Conservation (phyloP, 2,888 invertebrate species). For the Zhuqinia jingwanae region DNA sequence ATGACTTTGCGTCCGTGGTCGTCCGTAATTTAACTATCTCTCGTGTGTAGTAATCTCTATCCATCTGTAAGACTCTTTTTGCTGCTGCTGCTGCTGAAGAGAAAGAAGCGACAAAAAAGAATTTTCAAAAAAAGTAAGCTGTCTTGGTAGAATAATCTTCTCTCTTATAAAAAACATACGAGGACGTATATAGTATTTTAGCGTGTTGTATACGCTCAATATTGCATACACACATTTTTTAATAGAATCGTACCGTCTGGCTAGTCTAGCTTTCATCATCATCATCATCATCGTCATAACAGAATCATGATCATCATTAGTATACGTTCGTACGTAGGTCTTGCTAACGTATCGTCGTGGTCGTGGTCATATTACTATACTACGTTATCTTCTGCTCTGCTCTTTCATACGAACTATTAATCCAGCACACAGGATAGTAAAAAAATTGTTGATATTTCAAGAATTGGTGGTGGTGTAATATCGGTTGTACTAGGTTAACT, state of each 20-base stretch:
- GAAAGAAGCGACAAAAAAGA: conserved; percentile 35
- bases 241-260: conserved; percentile 32
- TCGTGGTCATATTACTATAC: not conserved
- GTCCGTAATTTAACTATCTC: conserved; percentile 61
- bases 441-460: too few relatives aligned
- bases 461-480: too few relatives aligned
- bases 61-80: conserved; percentile 9
- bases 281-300: conserved; percentile 40
- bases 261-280: conserved; percentile 56
- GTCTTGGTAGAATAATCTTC: conserved; percentile 1
- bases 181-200: not conserved
- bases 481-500: too few relatives aligned
- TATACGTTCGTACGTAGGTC: conserved; percentile 22
- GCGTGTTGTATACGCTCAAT: conserved; percentile 10
- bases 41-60: conserved; percentile 6
- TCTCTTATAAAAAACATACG: not conserved
- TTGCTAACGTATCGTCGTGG: conserved; percentile 26
- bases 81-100: not conserved
- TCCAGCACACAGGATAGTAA: not conserved
- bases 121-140: conserved; percentile 29
- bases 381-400: not conserved
- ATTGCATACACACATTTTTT: conserved; percentile 36
- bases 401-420: conserved; percentile 11
- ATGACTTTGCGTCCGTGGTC: conserved; percentile 62
- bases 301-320: conserved; percentile 41